Evolutionary conservation across 2,888 invertebrate genomes (phyloP).

Genomic region (Caenorhabditis virilis): DNA sequence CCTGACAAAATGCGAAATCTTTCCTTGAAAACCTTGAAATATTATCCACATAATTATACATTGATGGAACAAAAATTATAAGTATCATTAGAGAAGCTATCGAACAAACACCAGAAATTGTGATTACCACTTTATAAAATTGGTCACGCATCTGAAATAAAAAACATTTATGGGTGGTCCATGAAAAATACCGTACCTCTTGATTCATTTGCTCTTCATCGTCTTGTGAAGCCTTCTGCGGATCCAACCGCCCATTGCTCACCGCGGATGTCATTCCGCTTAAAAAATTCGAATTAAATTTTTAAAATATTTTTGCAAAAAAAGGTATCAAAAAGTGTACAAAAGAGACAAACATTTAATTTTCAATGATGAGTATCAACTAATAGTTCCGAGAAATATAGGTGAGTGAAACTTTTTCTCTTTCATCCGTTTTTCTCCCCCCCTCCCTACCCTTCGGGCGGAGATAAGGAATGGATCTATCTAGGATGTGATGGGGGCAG

Average conservation of each 20-base stretch:
- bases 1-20: conserved; percentile 67
- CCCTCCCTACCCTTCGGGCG: no score
- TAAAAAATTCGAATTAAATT: background rate
- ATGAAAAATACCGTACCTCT: no score
- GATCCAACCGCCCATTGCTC: background rate
- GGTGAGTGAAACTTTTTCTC: no score
- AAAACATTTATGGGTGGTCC: no score
- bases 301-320: background rate
- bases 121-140: conserved; percentile 54
- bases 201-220: no score
- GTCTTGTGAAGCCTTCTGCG: background rate
- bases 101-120: conserved; percentile 54
- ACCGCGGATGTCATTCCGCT: background rate
- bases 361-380: no score
- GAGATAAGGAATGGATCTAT: no score
- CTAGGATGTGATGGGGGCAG: no score
- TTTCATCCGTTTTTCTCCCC: no score
- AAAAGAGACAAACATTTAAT: conserved; percentile 1
- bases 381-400: no score
- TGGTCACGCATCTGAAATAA: conserved; percentile 42
- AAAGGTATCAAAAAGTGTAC: background rate
- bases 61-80: conserved; percentile 62
- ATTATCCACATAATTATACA: conserved; percentile 67
- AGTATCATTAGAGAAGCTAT: conserved; percentile 58
- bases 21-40: conserved; percentile 58